Evolutionary conservation across 2,888 invertebrate genomes (phyloP), one percentile per base, ranked within the genome.

Genomic region (Agelastica alni): DNA sequence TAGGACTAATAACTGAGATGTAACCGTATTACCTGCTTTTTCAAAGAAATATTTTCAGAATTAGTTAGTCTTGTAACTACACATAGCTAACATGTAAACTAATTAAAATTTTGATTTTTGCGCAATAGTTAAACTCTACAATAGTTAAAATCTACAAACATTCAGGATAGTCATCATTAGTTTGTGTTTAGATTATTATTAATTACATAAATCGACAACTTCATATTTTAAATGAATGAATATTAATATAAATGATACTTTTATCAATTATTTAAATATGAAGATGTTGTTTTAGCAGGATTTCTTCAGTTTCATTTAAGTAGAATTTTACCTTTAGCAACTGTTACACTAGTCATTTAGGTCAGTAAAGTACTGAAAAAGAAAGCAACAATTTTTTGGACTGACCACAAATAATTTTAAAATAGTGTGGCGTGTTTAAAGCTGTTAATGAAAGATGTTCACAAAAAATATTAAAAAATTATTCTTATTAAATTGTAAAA

Each of bases 281-380:
- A 39, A 39, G 16, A 16, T 34, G 16, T n/a, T n/a, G n/a, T n/a
- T n/a, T n/a, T n/a, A n/a, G n/a, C 34, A 2, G 32, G 5, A 32
- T 32, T 7, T 4, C 14, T 14, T 13, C 13, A 2, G 14, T 32
- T 32, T 30, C 12, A 7, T 36, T 17, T 3, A 18, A 36, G 17
- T 36, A 36, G 36, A 18, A 14, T 36, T 4, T 17, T 36, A 7
- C 20, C 6, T 39, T 39, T 12, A 18, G 18, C 12, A 39, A 20
- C 37, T 36, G n/a, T n/a, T 32, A 16, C 17, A 36, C 36, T 39
- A 39, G 37, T 39, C 37, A 39, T 39, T 39, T 39, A 18, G 37
- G 20, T 39, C 37, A 12, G 37, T n/a, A 20, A 10, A n/a, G 3
- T 18, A 16, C 5, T 20, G 1, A 20, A 37, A 18, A 20, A 39